Evolutionary conservation across 1,140 invertebrate genomes (phyloP), one percentile per base, ranked within the genome.

Genomic region (Bacillus rossius): DNA sequence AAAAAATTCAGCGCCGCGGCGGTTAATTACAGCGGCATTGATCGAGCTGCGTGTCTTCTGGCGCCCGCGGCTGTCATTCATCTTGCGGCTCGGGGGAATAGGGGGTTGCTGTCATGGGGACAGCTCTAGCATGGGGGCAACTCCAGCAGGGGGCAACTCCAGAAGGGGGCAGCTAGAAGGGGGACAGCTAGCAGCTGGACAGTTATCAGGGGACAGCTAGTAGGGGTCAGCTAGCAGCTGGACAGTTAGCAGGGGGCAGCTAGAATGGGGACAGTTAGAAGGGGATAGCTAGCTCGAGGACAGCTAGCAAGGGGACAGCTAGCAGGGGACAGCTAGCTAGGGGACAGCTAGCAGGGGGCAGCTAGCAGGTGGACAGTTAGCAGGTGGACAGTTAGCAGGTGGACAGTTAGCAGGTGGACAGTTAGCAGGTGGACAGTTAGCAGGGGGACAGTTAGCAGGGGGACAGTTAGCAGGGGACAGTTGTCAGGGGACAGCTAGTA

Each of bases 21-120:
- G 50, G 42, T 60, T 62, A 62, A 57, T 61, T 60, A 61, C 59
- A 53, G 42, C 48, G 40, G 50, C 43, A 55, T 57, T 58, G 41
- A 55, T 55, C 53, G 48, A 10, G 7, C 23, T 29, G 25, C 25
- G 29, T 34, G 29, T 34, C 29, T 34, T 34, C 29, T 4, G 10
- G 29, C 29, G 29, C 29, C 29, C 29, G 29, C 29, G 29, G 29
- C 29, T 34, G 29, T 34, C 29, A 34, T 34, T 34, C 17, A 45
- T 17, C 22, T 22, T 17, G 22, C 38, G 38, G 16, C 14, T 41
- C 38, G 38, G 38, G 38, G 14, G 38, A 41, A 41, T 41, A 14
- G 38, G 16, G 38, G 16, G 38, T n/a, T 14, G 16, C 14, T 41
- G 38, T n/a, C 14, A 41, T 41, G 38, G 16, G 16, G 16, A 41